Evolutionary conservation across 2,113 vertebrate species (phyloP).

Genomic region (Rostratula benghalensis): DNA sequence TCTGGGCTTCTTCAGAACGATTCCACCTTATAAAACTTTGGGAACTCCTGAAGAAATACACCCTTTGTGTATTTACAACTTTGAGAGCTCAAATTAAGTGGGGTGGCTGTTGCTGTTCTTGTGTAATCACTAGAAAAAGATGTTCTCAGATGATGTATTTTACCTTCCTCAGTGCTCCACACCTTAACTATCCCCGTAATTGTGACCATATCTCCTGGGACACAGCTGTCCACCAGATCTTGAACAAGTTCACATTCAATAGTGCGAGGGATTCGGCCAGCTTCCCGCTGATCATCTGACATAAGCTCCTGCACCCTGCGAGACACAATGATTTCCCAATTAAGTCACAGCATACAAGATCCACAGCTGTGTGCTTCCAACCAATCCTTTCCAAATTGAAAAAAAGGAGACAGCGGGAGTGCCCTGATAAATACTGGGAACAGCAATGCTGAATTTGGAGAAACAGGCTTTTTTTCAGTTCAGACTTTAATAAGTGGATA

Average conservation of each 20-base stretch:
- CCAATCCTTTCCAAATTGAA: background rate
- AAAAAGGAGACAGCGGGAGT: background rate
- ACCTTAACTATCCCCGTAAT: conserved; percentile 91
- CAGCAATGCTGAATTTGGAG: background rate
- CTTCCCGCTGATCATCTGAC: conserved; percentile 90
- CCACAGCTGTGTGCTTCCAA: background rate
- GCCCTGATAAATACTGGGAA: background rate
- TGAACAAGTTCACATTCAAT: conserved; percentile 93
- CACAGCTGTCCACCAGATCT: conserved; percentile 95
- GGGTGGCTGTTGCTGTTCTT: rapidly evolving
- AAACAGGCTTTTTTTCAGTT: background rate
- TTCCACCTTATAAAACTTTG: background rate
- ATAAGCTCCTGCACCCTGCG: conserved; percentile 93
- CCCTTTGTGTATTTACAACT: background rate
- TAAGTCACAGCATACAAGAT: background rate
- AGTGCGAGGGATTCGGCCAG: conserved; percentile 93
- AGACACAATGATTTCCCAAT: background rate
- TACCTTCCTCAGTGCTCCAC: conserved; percentile 88
- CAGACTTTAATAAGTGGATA: background rate
- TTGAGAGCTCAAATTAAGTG: background rate
- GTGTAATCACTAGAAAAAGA: background rate
- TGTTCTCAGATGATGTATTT: background rate
- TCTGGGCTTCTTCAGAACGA: background rate
- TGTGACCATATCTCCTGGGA: conserved; percentile 92
- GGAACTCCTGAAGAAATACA: background rate